phyloP scores from a whole-genome alignment of 2,888 invertebrate genomes.

The Harpalus rufipes region DNA sequence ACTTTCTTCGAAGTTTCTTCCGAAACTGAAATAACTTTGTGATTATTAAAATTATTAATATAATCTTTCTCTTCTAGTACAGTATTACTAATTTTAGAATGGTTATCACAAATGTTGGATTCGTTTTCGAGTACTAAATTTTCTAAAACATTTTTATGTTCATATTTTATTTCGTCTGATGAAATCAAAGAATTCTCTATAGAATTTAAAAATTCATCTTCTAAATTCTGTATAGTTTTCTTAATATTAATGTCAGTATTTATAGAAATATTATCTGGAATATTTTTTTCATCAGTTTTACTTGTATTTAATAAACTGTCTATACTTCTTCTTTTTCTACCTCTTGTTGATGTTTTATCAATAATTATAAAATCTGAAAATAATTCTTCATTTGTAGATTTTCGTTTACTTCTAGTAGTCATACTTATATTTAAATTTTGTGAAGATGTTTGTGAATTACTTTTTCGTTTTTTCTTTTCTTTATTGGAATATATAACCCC shows the following conservation, averaged over 20 bases:
- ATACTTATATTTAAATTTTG: slow-evolving; percentile 9
- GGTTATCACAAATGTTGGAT: too few relatives aligned
- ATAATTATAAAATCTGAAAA: neutral
- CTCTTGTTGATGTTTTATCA: neutral
- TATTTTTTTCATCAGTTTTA: neutral
- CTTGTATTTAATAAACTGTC: neutral
- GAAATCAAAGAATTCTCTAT: slow-evolving; percentile 7
- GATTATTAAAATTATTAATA: neutral
- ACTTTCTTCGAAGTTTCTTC: neutral
- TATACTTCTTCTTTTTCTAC: slow-evolving; percentile 8
- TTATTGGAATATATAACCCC: slow-evolving; percentile 44
- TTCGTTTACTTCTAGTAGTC: slow-evolving; percentile 20
- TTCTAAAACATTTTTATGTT: too few relatives aligned
- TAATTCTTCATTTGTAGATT: slow-evolving; percentile 3
- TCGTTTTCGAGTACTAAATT: too few relatives aligned
- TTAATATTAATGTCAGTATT: neutral
- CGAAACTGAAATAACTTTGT: neutral
- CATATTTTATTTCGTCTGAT: neutral
- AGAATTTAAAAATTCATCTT: slow-evolving; percentile 31
- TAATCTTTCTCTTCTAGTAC: slow-evolving; percentile 18
- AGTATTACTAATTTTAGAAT: too few relatives aligned
- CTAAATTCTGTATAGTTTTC: slow-evolving; percentile 2
- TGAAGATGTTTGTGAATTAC: slow-evolving; percentile 9
- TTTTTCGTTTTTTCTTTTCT: slow-evolving; percentile 49
- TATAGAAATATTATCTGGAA: neutral